phyloP scores from a whole-genome alignment of 1,140 invertebrate species.

The Bombus impatiens region DNA sequence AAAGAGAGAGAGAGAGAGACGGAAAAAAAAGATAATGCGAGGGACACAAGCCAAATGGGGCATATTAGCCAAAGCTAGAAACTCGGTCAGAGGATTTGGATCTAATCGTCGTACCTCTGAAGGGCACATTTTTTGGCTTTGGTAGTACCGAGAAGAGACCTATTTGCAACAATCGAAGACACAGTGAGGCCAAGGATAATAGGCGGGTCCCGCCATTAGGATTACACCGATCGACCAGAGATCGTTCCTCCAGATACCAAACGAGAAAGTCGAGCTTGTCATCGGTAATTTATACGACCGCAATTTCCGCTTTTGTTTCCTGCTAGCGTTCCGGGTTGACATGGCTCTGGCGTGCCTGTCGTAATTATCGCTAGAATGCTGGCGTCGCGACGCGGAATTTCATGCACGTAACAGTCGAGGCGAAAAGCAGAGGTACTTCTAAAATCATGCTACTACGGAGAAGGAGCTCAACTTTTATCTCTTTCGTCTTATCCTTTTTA shows the following conservation, averaged over 20 bases:
- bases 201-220: slow-evolving; percentile 43
- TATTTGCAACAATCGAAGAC: slow-evolving; percentile 77
- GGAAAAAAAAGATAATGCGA: slow-evolving; percentile 31
- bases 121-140: slow-evolving; percentile 78
- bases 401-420: slow-evolving; percentile 11
- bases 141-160: slow-evolving; percentile 78
- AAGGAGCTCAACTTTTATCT: background rate
- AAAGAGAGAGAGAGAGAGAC: background rate
- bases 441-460: background rate
- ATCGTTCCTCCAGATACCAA: slow-evolving; percentile 49
- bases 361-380: slow-evolving; percentile 36
- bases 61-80: slow-evolving; percentile 68
- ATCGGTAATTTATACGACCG: slow-evolving; percentile 40
- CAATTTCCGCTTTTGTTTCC: slow-evolving; percentile 38
- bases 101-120: slow-evolving; percentile 76
- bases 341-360: slow-evolving; percentile 32
- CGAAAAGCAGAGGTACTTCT: background rate
- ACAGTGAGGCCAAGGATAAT: slow-evolving; percentile 69
- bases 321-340: slow-evolving; percentile 6
- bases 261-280: slow-evolving; percentile 30
- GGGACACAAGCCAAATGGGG: slow-evolving; percentile 60
- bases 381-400: slow-evolving; percentile 37
- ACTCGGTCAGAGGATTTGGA: slow-evolving; percentile 60
- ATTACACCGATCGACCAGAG: slow-evolving; percentile 33
- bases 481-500: background rate